Evolutionary conservation across 2,113 vertebrate species (phyloP), one percentile per base, ranked within the genome.

Genomic region (Coregonus clupeaformis): DNA sequence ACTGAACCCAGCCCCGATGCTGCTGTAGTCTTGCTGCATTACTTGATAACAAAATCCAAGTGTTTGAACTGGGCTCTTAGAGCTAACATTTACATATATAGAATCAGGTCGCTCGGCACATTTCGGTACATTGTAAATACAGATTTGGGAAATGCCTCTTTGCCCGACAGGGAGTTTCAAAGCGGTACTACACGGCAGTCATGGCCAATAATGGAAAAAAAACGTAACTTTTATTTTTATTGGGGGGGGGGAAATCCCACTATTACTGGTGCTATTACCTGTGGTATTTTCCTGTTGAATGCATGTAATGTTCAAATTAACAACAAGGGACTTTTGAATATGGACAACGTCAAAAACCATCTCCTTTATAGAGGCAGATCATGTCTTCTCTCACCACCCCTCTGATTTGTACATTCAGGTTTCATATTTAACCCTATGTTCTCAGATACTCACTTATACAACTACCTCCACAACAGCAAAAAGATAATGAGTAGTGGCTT

Each of bases 381-480:
- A 49, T 2, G 6, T 20, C 52, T 3, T 20, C 13, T 11, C 1
- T 57, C 52, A 7, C 52, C 42, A 45, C 6, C 52, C 52, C 3
- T 69, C 75, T 79, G 68, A 36, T 77, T 64, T 79, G 42, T 32
- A 49, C 24, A 49, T 69, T 77, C 20, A 60, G 29, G 59, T 68
- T 45, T 27, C 64, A 72, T 68, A 25, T 79, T 76, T 69, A 71
- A 78, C 62, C 65, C 74, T 80, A 73, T 84, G 82, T 76, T 72
- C 36, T 79, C 73, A 71, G 79, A 74, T 66, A 77, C 69, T 76
- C 45, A 63, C 77, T 78, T 78, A 91, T 93, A 93, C 93, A 96
- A 95, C 96, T 98, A 98, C 96, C 96, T 97, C 97, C 95, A 96
- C 94, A 92, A 93, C 91, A 84, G 94, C 94, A 94, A 87, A 86